A percentile compares a stretch with the other conserved stretches of the same genome.
Evolutionary conservation across 1,140 invertebrate species (phyloP).

Genomic region (Ostrea edulis): DNA sequence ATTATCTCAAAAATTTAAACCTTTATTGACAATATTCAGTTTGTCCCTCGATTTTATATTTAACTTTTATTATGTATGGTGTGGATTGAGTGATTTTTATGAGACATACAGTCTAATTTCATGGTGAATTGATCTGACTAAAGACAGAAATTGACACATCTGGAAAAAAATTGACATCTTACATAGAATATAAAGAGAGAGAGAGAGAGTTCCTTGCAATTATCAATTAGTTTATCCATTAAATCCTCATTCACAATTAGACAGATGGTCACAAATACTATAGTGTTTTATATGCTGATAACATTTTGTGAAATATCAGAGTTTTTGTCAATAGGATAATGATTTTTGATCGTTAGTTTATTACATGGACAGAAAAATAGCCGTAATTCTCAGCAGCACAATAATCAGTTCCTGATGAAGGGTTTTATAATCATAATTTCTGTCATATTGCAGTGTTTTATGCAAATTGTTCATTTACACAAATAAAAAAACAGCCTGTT

Average conservation of each 20-base stretch:
- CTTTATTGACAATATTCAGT: too few species aligned
- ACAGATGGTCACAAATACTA: not conserved
- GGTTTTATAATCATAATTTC: not conserved
- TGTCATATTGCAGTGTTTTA: not conserved
- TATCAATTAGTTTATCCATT: not conserved
- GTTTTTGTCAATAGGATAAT: slow-evolving; percentile 13
- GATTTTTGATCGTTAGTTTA: slow-evolving; percentile 26
- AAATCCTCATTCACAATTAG: not conserved
- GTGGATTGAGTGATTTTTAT: too few species aligned
- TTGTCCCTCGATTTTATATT: too few species aligned
- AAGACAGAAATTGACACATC: not conserved
- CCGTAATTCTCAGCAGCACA: not conserved
- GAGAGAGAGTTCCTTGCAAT: not conserved
- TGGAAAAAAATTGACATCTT: not conserved
- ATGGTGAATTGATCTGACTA: not conserved
- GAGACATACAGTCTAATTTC: not conserved
- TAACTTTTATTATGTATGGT: too few species aligned
- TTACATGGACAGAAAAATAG: not conserved
- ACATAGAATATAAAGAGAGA: not conserved
- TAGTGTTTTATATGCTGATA: not conserved
- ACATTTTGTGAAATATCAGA: not conserved
- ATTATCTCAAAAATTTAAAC: too few species aligned
- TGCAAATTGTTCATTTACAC: not conserved
- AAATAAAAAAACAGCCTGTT: not conserved
- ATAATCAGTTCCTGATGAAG: not conserved